phyloP scores from a whole-genome alignment of 2,797 vertebrate species.

The Meriones psammophilus region DNA sequence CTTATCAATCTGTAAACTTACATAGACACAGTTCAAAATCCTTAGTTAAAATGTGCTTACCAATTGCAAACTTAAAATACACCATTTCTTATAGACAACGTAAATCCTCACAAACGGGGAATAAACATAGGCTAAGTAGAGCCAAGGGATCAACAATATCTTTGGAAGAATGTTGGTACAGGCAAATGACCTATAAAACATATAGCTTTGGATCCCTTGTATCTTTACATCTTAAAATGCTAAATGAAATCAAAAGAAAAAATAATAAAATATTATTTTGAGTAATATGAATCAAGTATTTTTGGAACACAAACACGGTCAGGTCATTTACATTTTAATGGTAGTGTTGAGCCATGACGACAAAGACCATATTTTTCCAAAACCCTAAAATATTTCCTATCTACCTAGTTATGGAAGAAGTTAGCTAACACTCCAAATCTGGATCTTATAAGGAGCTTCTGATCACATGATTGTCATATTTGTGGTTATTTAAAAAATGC shows the following conservation, averaged over 20 bases:
- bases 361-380: not conserved
- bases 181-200: not conserved
- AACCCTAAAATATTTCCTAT: not conserved
- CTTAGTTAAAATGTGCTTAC: conserved; percentile 1
- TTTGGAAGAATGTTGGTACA: not conserved
- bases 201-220: not conserved
- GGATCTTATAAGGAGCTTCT: not conserved
- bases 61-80: conserved; percentile 15
- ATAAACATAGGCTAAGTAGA: not conserved
- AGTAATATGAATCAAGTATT: conserved; percentile 39
- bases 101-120: not conserved
- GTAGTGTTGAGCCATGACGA: not conserved
- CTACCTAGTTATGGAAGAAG: not conserved
- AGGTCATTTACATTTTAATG: not conserved
- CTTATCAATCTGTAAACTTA: conserved; percentile 28
- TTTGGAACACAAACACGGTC: not conserved
- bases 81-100: not conserved
- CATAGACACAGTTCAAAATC: not conserved
- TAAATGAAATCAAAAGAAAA: conserved; percentile 34
- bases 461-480: not conserved
- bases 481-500: not conserved
- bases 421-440: not conserved
- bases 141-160: not conserved
- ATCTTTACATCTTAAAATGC: not conserved
- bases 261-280: not conserved